Evolutionary conservation across 2,113 vertebrate genomes (phyloP), one percentile per base, ranked within the genome.

Genomic region (Antechinus flavipes): DNA sequence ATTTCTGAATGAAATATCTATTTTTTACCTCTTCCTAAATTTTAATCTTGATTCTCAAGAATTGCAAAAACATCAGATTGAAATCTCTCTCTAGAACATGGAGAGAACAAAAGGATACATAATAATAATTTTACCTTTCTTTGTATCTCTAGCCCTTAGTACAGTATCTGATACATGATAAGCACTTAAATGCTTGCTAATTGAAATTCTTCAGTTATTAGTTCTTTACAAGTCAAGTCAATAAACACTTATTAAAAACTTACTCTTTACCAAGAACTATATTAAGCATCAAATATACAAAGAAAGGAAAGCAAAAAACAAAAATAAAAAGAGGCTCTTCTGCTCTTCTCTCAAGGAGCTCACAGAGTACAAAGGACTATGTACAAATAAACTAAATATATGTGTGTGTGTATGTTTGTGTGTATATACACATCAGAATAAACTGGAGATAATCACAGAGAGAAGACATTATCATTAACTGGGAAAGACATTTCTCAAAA

Each of bases 11-110:
- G 46, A 1, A 42, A 94, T 49, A 92, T 92, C 25, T 61, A 68
- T 92, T 95, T 93, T n/a, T 94, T 92, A 27, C 54, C 76, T 47
- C n/a, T 53, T 55, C 92, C 58, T 84, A 93, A 11, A 46, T 89
- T 95, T 93, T 94, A 56, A 53, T 46, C 92, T 96, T 95, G 58
- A 89, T 47, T 54, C 35, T 11, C 6, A 19, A 46, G 35, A 54
- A 84, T 0, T 56, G 52, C 27, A 47, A 76, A 52, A 91, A 50
- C 47, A 35, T 46, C 30, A 61, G 47, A 24, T 92, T 90, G 89
- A 92, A 84, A 47, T 54, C 0, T 92, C 26, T 93, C 47, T 90
- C 52, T 84, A 84, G 68, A 30, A 52, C 24, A 96, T 92, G 89
- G 46, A 27, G 54, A 7, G 25, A 24, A 2, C 76, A 93, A 89